Conservation (phyloP, 2,797 vertebrate genomes). For the Pangasius macronema region DNA sequence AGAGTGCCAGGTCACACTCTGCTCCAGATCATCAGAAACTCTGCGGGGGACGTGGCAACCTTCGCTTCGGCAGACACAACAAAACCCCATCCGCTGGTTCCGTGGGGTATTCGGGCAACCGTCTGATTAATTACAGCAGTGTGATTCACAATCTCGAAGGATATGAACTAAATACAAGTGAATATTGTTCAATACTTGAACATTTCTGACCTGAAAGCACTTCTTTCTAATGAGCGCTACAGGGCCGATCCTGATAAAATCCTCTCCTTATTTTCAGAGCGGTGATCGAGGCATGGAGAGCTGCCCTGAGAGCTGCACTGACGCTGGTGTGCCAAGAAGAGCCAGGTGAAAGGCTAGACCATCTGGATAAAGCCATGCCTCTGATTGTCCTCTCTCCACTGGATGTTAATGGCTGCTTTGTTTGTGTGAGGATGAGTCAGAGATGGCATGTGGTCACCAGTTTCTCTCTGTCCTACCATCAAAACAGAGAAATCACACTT, state of each 20-base stretch:
- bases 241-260: slow-evolving; percentile 33
- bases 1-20: slow-evolving; percentile 52
- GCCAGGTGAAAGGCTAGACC: slow-evolving; percentile 44
- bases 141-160: slow-evolving; percentile 8
- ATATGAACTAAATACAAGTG: slow-evolving; percentile 13
- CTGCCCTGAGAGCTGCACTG: slow-evolving; percentile 21
- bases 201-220: slow-evolving; percentile 8
- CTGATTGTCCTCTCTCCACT: slow-evolving; percentile 32
- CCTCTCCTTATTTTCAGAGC: slow-evolving; percentile 9
- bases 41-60: slow-evolving; percentile 50
- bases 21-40: slow-evolving; percentile 56
- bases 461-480: neutral
- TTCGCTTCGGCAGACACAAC: slow-evolving; percentile 40
- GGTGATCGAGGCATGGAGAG: slow-evolving; percentile 26
- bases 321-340: slow-evolving; percentile 19
- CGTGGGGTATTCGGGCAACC: slow-evolving; percentile 13
- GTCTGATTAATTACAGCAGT: slow-evolving; percentile 33
- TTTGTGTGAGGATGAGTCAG: slow-evolving; percentile 49
- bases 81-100: slow-evolving; percentile 19
- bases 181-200: slow-evolving; percentile 20
- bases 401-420: slow-evolving; percentile 54
- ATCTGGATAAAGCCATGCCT: slow-evolving; percentile 36
- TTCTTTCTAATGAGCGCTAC: slow-evolving; percentile 35
- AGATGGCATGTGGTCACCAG: slow-evolving; percentile 28
- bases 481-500: neutral